Evolutionary conservation across 2,113 vertebrate species (phyloP), one percentile per base, ranked within the genome.

Genomic region (Dromaius novaehollandiae): DNA sequence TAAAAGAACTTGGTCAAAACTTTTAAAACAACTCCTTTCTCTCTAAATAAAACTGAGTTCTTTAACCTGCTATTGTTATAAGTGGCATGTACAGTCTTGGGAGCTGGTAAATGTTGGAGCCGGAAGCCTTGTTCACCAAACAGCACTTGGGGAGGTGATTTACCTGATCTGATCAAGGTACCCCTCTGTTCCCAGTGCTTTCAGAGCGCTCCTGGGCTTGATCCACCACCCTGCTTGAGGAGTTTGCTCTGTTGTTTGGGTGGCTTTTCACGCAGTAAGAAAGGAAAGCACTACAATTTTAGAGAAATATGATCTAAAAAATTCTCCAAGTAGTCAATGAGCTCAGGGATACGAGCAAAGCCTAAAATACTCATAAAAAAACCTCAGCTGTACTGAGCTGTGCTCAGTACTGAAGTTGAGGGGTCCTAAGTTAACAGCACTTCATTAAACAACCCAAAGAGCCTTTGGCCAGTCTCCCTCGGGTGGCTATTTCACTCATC

Each of bases 1-100:
- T 90, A 73, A 79, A 88, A 89, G 55, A 82, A 89, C 38, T 79
- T 90, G 40, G n/a, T 81, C 64, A 90, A 65, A 82, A 61, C 34
- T 91, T 91, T 90, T 56, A 82, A 88, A 61, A 64, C 13, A 63
- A 95, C 46, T 77, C 53, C 36, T 55, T 82, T 80, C 75, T 88
- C 75, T 71, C 82, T 42, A 51, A 96, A 96, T 95, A 96, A 97
- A 97, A 86, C 12, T 18, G 60, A 46, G 94, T 96, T 95, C 79
- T 95, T 90, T 94, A 90, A 71, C 14, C 13, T 36, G 46, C 65
- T 82, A 55, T 88, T 96, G 85, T 86, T 82, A 30, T 15, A 51
- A 51, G 69, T 73, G 48, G 26, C 30, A 77, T 68, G n/a, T 32
- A 34, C 83, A 7, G 2, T 14, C 38, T 44, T 4, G 26, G 51